Conservation (phyloP, 2,113 vertebrate genomes). For the Onychostruthus taczanowskii region DNA sequence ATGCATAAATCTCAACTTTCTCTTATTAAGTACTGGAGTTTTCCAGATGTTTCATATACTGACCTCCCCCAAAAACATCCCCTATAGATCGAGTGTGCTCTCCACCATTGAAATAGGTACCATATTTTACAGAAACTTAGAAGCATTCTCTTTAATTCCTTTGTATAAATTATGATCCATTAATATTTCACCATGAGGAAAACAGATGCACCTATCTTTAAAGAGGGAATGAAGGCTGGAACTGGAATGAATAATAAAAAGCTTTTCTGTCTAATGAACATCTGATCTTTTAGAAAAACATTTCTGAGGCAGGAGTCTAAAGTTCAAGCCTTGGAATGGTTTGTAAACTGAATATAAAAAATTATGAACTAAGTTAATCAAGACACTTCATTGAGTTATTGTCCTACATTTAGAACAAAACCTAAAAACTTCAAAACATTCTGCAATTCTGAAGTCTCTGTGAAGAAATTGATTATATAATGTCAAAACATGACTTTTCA, state of each 20-base stretch:
- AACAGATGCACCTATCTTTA: not conserved
- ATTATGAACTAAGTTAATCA: not conserved
- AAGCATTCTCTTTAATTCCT: not conserved
- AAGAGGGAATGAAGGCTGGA: not conserved
- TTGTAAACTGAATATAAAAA: not conserved
- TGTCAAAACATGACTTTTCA: not conserved
- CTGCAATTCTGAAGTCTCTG: not conserved
- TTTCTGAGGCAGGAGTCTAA: not conserved
- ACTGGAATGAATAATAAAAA: not conserved
- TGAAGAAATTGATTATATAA: not conserved
- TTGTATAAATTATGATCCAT: not conserved
- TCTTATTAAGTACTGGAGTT: not conserved
- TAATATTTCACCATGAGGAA: not conserved
- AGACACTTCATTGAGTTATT: not conserved
- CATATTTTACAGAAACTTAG: not conserved
- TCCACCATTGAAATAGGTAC: not conserved
- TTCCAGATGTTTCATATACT: not conserved
- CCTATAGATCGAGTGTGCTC: not conserved
- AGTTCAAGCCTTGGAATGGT: not conserved
- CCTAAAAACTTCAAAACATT: not conserved
- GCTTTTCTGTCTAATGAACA: not conserved
- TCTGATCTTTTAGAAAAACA: not conserved
- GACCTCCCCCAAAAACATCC: not conserved
- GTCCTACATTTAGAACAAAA: not conserved
- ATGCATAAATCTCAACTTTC: not conserved